Conservation (phyloP, 2,797 vertebrate species). For the Acipenser transmontanus region DNA sequence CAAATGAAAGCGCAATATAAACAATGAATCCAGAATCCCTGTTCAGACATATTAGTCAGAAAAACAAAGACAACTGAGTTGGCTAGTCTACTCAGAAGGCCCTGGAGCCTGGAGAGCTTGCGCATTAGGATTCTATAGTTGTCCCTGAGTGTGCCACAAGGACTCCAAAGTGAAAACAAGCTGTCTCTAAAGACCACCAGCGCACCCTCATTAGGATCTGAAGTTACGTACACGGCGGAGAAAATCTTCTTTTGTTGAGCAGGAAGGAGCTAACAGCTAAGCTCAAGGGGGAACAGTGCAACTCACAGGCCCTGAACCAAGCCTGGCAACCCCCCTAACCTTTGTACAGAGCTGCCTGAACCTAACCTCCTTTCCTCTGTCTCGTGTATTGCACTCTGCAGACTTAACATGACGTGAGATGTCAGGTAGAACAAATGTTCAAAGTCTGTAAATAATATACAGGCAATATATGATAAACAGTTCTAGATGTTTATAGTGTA, state of each 20-base stretch:
- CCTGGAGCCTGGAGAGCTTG: no score
- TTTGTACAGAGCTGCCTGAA: background rate
- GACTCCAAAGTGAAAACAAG: conserved; percentile 15
- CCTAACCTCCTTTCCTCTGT: background rate
- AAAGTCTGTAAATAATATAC: no score
- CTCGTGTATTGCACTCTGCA: no score
- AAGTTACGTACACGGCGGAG: conserved; percentile 13
- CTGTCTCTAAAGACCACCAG: conserved; percentile 27
- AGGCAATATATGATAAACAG: no score
- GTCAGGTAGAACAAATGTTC: no score
- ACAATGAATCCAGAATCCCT: no score
- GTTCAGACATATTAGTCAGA: no score
- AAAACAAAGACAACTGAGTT: no score
- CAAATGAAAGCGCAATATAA: no score
- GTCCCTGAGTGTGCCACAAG: conserved; percentile 18
- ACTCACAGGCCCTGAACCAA: conserved; percentile 20
- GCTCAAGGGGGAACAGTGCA: conserved; percentile 21
- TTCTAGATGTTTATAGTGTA: no score
- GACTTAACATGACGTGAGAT: no score
- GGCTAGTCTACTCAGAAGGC: no score
- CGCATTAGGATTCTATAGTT: conserved; percentile 30
- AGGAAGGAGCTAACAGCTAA: conserved; percentile 19
- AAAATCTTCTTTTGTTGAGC: conserved; percentile 23
- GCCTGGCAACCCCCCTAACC: background rate
- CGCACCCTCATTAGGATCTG: conserved; percentile 19